Percentiles rank a stretch among this genome's conserved stretches.
Conservation (phyloP, 2,888 invertebrate species). For the Eristalinus sepulchralis region DNA sequence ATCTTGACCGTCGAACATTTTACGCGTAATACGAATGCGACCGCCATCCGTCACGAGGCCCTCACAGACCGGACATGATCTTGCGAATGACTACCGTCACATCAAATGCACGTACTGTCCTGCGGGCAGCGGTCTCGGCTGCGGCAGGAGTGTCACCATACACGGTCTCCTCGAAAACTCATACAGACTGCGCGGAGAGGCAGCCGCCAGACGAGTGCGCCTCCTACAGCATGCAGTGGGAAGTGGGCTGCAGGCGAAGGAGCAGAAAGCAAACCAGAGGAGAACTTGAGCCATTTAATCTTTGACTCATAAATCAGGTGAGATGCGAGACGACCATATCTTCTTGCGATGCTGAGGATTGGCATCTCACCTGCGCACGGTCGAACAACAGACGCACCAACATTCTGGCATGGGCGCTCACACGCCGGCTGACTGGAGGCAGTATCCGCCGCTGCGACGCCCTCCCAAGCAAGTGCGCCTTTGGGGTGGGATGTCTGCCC, state of each 20-base stretch:
- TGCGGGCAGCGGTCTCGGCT: background rate
- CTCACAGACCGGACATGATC: slow-evolving; percentile 28
- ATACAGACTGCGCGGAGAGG: slow-evolving; percentile 12
- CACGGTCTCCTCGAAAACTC: slow-evolving; percentile 4
- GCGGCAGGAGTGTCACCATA: slow-evolving; percentile 35
- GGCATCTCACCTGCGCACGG: slow-evolving; percentile 28
- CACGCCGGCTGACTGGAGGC: background rate
- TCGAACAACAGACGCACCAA: background rate
- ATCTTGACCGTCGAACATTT: background rate
- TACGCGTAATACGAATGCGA: slow-evolving; percentile 38
- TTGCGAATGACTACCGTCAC: slow-evolving; percentile 44
- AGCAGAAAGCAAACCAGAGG: slow-evolving; percentile 1
- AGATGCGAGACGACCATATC: slow-evolving; percentile 41
- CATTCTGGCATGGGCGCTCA: background rate
- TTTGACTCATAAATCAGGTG: slow-evolving; percentile 53
- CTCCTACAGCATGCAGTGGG: background rate
- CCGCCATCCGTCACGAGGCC: slow-evolving; percentile 27
- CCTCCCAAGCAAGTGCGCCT: slow-evolving; percentile 27
- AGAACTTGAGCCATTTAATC: slow-evolving; percentile 49
- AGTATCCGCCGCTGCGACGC: background rate
- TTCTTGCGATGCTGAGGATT: slow-evolving; percentile 19
- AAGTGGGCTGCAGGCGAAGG: slow-evolving; percentile 2
- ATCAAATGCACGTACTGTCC: slow-evolving; percentile 4
- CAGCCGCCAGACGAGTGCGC: slow-evolving; percentile 16
- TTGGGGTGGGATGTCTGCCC: slow-evolving; percentile 42